A percentile compares a stretch with the other conserved stretches of the same genome.
These are phyloP conservation scores for Tinea trinotella DNA, from an alignment of 2,888 invertebrate genomes.

Conservation along the genomic window DNA sequence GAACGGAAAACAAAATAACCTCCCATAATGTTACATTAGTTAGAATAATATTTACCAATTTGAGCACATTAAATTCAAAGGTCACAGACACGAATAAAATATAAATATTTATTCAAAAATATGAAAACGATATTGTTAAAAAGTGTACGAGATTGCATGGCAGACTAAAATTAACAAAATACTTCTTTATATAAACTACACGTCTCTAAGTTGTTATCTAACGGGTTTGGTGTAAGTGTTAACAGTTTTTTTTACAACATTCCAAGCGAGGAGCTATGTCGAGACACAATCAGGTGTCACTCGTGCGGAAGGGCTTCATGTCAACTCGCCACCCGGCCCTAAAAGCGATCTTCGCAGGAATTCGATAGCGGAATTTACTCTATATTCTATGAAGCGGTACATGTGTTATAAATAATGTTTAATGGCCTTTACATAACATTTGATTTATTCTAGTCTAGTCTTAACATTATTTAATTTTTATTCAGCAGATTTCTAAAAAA, in stretches of 20 bases:
- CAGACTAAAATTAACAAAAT: no score
- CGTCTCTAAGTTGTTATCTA: conserved; percentile 4
- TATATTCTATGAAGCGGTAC: neutral
- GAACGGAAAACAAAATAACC: neutral
- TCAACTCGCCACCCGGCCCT: conserved; percentile 3
- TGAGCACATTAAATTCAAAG: no score
- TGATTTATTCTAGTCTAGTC: neutral
- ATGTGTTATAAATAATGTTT: conserved; percentile 2
- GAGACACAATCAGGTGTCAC: conserved; percentile 13
- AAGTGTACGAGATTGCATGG: no score
- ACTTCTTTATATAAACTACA: no score
- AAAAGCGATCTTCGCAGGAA: conserved; percentile 15
- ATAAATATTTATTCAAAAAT: no score
- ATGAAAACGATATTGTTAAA: no score
- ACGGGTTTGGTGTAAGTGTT: conserved; percentile 7
- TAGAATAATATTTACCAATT: no score
- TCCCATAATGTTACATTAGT: no score
- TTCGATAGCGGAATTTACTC: conserved; percentile 15
- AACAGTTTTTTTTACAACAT: conserved; percentile 12
- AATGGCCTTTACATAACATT: conserved; percentile 1
- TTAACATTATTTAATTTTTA: neutral
- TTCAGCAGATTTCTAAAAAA: no score
- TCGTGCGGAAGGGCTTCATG: conserved; percentile 16
- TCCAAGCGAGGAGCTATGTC: neutral
- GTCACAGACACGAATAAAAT: no score